Base-by-base conservation (phyloP, 2,797 vertebrate species). In the Vespertilio murinus region DNA sequence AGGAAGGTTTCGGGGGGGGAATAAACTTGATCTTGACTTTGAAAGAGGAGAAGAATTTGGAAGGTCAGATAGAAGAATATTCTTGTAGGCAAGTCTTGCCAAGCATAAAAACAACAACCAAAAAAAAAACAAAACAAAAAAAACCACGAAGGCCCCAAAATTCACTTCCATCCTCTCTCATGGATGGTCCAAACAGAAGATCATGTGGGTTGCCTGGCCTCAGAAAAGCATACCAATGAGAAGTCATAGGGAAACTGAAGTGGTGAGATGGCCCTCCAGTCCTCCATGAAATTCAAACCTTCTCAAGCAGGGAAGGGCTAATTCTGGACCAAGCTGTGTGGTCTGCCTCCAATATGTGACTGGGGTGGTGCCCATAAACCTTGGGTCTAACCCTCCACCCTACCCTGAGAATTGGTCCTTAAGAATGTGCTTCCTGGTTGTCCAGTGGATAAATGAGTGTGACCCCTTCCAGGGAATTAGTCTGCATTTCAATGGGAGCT, bases 401-500 rank as follows among this genome's bases (percentile, higher is more conserved):
- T 73, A 35, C 56, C 77, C 80, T 78, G 81, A 88, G 69, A 93
- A 94, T 11, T 25, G 45, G 25, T 90, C 42, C 78, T 77, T 74
- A 81, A 77, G 64, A 87, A 88, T 80, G n/a, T 61, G 47, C 33
- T 70, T 91, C 7, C 45, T 64, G 7, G 80, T 56, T 23, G 13
- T 91, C 70, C 79, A 30, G 52, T 38, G 61, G 38, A 73, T 71
- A 85, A 94, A 94, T 71, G n/a, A n/a, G 17, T 40, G 18, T 28
- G 59, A 64, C 7, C n/a, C 65, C 45, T 92, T 80, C 71, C 83
- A 86, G 89, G 67, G 61, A 90, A 73, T 23, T 64, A 42, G 81
- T 64, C 12, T 83, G 70, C 94, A 83, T 93, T 92, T 92, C 88
- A 83, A 30, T 83, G 82, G 73, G 30, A 38, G n/a, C 65, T 95